Conservation (phyloP, 2,797 vertebrate genomes). For the Loris lydekkerianus region DNA sequence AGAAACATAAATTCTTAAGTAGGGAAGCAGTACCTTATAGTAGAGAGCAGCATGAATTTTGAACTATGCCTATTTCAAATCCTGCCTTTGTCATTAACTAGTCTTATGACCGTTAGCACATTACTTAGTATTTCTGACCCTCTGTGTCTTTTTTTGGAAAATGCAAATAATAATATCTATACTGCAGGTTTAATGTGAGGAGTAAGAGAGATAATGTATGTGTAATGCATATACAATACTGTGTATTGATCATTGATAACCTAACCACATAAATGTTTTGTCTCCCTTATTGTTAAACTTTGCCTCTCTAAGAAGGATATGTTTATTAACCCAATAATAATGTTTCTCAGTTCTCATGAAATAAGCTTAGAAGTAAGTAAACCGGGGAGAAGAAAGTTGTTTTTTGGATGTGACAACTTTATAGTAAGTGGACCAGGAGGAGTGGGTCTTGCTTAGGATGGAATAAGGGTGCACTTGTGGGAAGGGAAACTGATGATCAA, state of each 20-base stretch:
- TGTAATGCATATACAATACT: not conserved
- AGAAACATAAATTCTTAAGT: not conserved
- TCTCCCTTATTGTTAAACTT: not conserved
- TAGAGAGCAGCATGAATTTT: not conserved
- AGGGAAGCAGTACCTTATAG: not conserved
- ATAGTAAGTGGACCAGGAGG: not conserved
- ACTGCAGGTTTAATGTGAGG: not conserved
- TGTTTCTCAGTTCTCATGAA: not conserved
- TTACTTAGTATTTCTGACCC: not conserved
- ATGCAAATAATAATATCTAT: not conserved
- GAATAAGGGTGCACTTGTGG: not conserved
- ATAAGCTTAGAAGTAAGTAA: not conserved
- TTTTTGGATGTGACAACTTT: not conserved
- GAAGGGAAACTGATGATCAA: not conserved
- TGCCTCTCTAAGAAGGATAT: not conserved
- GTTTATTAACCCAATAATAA: not conserved
- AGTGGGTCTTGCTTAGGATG: not conserved
- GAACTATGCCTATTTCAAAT: not conserved
- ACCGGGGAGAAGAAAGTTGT: not conserved
- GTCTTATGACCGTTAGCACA: not conserved
- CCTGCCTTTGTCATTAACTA: not conserved
- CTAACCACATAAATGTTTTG: not conserved
- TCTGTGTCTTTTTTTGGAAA: not conserved
- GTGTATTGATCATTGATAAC: not conserved
- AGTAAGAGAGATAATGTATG: not conserved